Conservation (phyloP, 2,113 vertebrate genomes). For the Salvator merianae region DNA sequence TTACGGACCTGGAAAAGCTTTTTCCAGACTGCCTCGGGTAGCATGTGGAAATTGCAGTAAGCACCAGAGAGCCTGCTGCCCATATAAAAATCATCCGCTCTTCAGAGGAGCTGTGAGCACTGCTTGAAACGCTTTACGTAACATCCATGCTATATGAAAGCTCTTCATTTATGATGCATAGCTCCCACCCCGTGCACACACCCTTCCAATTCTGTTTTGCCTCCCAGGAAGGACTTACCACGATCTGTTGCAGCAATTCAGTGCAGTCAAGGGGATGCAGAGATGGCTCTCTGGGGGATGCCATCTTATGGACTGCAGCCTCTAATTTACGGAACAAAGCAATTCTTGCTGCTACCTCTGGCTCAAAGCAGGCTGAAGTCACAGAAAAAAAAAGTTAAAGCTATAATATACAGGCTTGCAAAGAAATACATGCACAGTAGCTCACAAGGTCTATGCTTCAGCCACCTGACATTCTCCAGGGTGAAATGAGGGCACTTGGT, state of each 20-base stretch:
- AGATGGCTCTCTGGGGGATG: neutral
- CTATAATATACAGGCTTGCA: neutral
- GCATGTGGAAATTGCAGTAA: neutral
- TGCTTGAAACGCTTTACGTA: neutral
- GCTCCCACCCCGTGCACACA: rapidly evolving
- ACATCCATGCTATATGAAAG: neutral
- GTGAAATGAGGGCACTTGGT: neutral
- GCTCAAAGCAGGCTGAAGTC: neutral
- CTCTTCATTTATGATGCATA: neutral
- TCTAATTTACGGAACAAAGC: neutral
- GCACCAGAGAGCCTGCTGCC: neutral
- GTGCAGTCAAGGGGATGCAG: too few species aligned
- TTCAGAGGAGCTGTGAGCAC: neutral
- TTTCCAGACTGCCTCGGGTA: neutral
- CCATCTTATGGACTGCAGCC: neutral
- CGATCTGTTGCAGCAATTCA: too few species aligned
- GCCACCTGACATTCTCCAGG: neutral
- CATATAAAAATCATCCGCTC: neutral
- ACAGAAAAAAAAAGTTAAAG: neutral
- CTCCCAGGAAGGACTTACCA: neutral
- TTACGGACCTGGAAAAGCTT: neutral
- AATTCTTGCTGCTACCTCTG: neutral
- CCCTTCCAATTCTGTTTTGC: neutral
- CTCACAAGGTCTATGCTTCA: neutral
- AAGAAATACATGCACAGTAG: neutral